phyloP scores from a whole-genome alignment of 2,888 invertebrate species.

The Ichneumoninae sp. region DNA sequence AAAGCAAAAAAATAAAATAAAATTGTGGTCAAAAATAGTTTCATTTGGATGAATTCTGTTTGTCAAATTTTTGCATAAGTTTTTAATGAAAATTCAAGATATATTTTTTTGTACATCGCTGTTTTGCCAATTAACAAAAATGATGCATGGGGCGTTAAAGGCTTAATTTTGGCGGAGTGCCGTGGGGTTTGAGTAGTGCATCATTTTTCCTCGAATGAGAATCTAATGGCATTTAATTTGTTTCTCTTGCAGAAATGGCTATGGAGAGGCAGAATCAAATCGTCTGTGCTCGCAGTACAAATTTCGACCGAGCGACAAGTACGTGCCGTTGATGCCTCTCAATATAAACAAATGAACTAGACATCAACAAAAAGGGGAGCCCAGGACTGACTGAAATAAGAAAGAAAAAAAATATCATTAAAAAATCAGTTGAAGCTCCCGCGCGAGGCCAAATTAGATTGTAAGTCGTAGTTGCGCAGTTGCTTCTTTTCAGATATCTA shows the following conservation, averaged over 20 bases:
- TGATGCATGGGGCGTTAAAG: neutral
- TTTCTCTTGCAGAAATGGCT: slow-evolving; percentile 86
- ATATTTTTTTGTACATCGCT: neutral
- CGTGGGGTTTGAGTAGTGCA: neutral
- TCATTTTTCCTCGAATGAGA: neutral
- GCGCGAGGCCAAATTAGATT: slow-evolving; percentile 54
- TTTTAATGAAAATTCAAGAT: neutral
- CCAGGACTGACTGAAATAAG: slow-evolving; percentile 58
- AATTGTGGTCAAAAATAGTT: no score
- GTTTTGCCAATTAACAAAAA: neutral
- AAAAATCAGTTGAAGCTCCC: slow-evolving; percentile 51
- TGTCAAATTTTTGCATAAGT: neutral
- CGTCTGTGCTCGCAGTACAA: slow-evolving; percentile 87
- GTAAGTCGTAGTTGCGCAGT: slow-evolving; percentile 40
- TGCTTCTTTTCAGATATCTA: neutral
- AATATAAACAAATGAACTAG: slow-evolving; percentile 82
- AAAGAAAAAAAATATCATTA: slow-evolving; percentile 19
- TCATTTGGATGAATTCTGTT: no score
- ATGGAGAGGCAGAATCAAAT: slow-evolving; percentile 86
- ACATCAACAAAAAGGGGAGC: slow-evolving; percentile 72
- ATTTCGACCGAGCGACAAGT: slow-evolving; percentile 88
- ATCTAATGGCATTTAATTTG: slow-evolving; percentile 32
- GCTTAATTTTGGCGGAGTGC: slow-evolving; percentile 6
- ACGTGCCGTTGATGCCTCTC: slow-evolving; percentile 85
- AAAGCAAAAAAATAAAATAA: no score